These are phyloP conservation scores for Brachionus calyciflorus DNA, from an alignment of 1,140 invertebrate genomes.

Conservation along the genomic window DNA sequence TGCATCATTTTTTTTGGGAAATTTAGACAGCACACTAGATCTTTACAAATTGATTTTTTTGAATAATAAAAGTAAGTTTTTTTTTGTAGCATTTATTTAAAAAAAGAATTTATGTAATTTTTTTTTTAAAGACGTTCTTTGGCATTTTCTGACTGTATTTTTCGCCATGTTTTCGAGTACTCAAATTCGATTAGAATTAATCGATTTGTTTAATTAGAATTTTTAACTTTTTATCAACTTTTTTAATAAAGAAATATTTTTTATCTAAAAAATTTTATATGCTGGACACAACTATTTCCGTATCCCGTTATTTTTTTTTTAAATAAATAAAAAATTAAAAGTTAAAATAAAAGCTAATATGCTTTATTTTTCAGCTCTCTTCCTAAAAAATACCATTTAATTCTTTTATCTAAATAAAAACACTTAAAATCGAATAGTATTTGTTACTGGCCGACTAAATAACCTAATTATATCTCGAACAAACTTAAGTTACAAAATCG, in stretches of 20 bases:
- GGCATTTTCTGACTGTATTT: background rate
- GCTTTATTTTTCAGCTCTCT: too few relatives aligned
- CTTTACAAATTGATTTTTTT: background rate
- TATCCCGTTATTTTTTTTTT: too few relatives aligned
- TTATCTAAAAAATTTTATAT: background rate
- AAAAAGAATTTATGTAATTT: background rate
- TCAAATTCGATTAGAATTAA: slow-evolving; percentile 37
- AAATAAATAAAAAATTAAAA: too few relatives aligned
- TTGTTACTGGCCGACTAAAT: too few relatives aligned
- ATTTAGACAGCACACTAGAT: slow-evolving; percentile 7
- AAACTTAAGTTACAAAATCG: too few relatives aligned
- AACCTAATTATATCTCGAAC: too few relatives aligned
- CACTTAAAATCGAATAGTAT: too few relatives aligned
- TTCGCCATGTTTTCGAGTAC: background rate
- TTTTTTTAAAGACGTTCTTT: slow-evolving; percentile 9
- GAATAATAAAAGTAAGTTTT: background rate
- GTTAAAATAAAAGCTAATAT: too few relatives aligned
- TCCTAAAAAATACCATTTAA: too few relatives aligned
- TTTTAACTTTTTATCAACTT: background rate
- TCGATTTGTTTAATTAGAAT: slow-evolving; percentile 4
- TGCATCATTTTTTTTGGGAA: slow-evolving; percentile 15
- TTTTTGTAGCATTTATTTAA: background rate
- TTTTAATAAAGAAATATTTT: background rate
- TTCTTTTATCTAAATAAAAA: too few relatives aligned
- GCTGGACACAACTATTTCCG: too few relatives aligned